Percentiles rank a stretch among this genome's conserved stretches.
Evolutionary conservation across 1,140 invertebrate genomes (phyloP).

Genomic region (Drosophila watanabei): DNA sequence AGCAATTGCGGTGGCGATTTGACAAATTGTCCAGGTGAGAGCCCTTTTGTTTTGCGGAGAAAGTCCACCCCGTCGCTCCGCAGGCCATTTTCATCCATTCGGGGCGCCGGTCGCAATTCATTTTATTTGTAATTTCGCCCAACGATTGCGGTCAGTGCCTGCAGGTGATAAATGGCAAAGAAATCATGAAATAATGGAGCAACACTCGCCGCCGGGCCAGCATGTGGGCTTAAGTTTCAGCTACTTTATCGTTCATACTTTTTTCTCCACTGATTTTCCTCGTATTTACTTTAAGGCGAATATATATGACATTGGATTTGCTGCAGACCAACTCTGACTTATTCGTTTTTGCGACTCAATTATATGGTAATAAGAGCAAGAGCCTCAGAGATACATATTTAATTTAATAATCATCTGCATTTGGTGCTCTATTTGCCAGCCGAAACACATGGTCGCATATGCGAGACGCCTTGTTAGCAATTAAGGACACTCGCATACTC

Average conservation of each 20-base stretch:
- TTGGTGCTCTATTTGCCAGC: conserved; percentile 29
- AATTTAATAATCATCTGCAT: conserved; percentile 81
- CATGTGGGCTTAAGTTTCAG: conserved; percentile 53
- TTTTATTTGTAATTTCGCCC: conserved; percentile 74
- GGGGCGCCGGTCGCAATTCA: conserved; percentile 32
- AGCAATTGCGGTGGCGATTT: conserved; percentile 82
- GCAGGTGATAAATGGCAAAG: conserved; percentile 80
- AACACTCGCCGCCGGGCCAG: conserved; percentile 67
- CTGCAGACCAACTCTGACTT: conserved; percentile 2
- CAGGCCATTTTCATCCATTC: conserved; percentile 31
- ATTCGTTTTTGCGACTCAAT: conserved; percentile 37
- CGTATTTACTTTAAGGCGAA: conserved; percentile 23
- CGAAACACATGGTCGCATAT: conserved; percentile 67
- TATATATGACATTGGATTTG: conserved; percentile 11
- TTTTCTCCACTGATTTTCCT: neutral
- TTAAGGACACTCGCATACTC: conserved; percentile 75
- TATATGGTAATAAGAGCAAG: conserved; percentile 43
- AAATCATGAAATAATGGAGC: conserved; percentile 78
- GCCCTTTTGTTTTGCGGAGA: conserved; percentile 65
- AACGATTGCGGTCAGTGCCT: conserved; percentile 47
- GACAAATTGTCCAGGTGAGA: conserved; percentile 74
- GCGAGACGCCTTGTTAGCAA: conserved; percentile 73
- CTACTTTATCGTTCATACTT: conserved; percentile 29
- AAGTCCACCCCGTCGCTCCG: neutral
- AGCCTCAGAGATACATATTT: conserved; percentile 62